These are phyloP conservation scores for Mesoclemmys tuberculata DNA, from an alignment of 2,113 vertebrate genomes.

Conservation along the genomic window DNA sequence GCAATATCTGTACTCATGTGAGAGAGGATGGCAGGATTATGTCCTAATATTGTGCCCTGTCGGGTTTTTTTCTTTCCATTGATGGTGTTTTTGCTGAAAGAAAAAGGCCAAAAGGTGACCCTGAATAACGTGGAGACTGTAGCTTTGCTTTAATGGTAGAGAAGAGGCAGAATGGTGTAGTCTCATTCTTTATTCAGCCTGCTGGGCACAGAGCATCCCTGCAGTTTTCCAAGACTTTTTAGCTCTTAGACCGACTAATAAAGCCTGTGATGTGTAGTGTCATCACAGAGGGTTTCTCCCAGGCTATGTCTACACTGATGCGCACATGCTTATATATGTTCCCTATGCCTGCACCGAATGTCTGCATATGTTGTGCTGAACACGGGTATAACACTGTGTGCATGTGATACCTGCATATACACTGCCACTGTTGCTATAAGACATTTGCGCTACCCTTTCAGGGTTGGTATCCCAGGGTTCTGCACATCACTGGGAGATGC, in stretches of 20 bases:
- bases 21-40: constrained; percentile 10
- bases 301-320: background rate
- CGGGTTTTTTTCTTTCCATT: background rate
- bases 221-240: background rate
- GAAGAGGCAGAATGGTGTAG: background rate
- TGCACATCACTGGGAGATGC: background rate
- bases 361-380: no score
- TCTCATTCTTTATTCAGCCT: background rate
- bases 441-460: background rate
- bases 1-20: constrained; percentile 25
- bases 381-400: background rate
- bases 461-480: background rate
- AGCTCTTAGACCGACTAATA: background rate
- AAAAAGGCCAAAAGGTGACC: background rate
- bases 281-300: background rate
- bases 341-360: no score
- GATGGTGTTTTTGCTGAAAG: background rate
- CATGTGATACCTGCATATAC: background rate
- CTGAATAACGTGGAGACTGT: background rate
- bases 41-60: background rate
- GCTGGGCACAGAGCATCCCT: background rate
- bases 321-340: no score
- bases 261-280: background rate
- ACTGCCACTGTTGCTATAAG: background rate
- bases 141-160: background rate